A percentile compares a stretch with the other conserved stretches of the same genome.
Evolutionary conservation across 2,113 vertebrate species (phyloP).

Genomic region (Platysteira castanea): DNA sequence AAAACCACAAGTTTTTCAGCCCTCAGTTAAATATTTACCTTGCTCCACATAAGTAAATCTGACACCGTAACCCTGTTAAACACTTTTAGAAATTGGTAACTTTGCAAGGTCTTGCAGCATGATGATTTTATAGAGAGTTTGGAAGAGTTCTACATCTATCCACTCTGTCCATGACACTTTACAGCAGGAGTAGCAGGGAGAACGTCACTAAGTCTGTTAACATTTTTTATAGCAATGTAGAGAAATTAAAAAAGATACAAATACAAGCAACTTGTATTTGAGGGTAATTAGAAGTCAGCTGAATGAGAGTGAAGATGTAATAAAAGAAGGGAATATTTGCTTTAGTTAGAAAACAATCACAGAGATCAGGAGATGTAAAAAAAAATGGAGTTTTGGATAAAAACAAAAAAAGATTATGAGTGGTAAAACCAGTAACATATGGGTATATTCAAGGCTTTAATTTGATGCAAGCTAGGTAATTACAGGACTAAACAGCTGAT

Average conservation of each 20-base stretch:
- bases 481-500: neutral
- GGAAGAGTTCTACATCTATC: neutral
- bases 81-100: neutral
- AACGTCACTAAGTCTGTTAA: neutral
- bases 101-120: rapidly evolving
- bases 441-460: neutral
- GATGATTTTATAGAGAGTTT: neutral
- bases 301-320: neutral
- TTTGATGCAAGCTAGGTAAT: neutral
- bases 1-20: neutral
- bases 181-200: neutral
- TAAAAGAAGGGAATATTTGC: neutral
- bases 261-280: neutral
- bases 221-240: neutral
- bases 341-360: neutral
- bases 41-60: neutral
- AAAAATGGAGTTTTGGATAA: neutral
- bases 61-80: neutral
- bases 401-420: neutral
- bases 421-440: neutral
- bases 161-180: neutral
- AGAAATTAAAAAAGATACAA: neutral
- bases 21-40: neutral
- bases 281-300: neutral
- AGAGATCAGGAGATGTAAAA: neutral